Evolutionary conservation across 2,888 invertebrate genomes (phyloP).

Genomic region (Neoscelio sp.): DNA sequence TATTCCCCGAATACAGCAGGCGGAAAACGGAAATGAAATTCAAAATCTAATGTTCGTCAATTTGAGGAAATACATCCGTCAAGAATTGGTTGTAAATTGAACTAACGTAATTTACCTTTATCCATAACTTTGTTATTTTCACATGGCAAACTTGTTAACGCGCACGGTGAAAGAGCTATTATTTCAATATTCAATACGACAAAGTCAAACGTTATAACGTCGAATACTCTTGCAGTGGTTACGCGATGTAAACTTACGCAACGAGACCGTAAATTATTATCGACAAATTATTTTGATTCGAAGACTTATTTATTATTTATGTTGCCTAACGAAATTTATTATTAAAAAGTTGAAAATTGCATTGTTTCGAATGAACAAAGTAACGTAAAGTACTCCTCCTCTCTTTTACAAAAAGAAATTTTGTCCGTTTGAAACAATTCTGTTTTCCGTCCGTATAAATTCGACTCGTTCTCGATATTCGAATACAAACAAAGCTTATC

Average conservation of each 20-base stretch:
- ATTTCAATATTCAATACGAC: no score
- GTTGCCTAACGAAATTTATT: slow-evolving; percentile 6
- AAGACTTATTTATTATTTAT: no score
- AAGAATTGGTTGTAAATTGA: slow-evolving; percentile 23
- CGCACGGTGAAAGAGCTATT: no score
- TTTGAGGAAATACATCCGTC: slow-evolving; percentile 22
- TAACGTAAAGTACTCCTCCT: background rate
- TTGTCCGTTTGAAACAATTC: slow-evolving; percentile 43
- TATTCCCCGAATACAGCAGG: slow-evolving; percentile 16
- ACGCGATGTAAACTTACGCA: background rate
- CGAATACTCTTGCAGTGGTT: no score
- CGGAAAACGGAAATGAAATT: slow-evolving; percentile 20
- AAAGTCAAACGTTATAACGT: no score
- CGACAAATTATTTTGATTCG: background rate
- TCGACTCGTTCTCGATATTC: slow-evolving; percentile 60
- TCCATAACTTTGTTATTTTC: background rate
- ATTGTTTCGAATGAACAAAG: slow-evolving; percentile 13
- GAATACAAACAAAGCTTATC: slow-evolving; percentile 66
- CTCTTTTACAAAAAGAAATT: slow-evolving; percentile 16
- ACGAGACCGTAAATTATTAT: background rate
- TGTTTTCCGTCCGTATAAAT: slow-evolving; percentile 48
- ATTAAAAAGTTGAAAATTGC: background rate
- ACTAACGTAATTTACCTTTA: background rate
- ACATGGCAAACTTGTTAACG: background rate
- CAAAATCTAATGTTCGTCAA: slow-evolving; percentile 36